Evolutionary conservation across 1,140 invertebrate genomes (phyloP), one percentile per base, ranked within the genome.

Genomic region (Drosophila carrolli): DNA sequence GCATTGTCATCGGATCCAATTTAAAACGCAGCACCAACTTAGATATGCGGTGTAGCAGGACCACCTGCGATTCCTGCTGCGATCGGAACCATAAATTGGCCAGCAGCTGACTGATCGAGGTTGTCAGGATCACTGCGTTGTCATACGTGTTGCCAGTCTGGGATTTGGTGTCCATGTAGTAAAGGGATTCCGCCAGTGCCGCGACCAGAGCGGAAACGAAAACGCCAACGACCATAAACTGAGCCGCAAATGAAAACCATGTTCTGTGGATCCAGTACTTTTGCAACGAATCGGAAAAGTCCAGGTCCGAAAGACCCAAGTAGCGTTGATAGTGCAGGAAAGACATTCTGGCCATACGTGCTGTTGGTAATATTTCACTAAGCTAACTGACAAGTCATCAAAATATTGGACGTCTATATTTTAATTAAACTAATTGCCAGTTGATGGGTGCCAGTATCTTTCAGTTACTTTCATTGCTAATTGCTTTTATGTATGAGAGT

Each of bases 291-390:
- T 14, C 27, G 37, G 54, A 63, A 4, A 71, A 76, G 32, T 60
- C 54, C 57, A 83, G 10, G 44, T 80, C 46, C 1, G 56, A 59
- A 0, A 83, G 40, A 1, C 80, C 81, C 63, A 84, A 43, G 4
- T 67, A 80, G 14, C 80, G 80, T 58, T 83, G 81, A 38, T 66
- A 55, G 9, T 67, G 81, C 41, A 84, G 27, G 7, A 80, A 76
- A 16, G 27, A 43, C 6, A 40, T 56, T 27, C 6, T 29, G n/a
- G 2, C 27, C 10, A 5, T 43, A 47, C 50, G 65, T 70, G 43
- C 16, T 70, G 0, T 5, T 27, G 16, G 35, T 35, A 19, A n/a
- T 41, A 41, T 44, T 41, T 41, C 53, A 19, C 61, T 9, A 8
- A 35, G 23, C 38, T 27, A 37, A 53, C 41, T 47, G 43, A 41